A percentile compares a stretch with the other conserved stretches of the same genome.
These are phyloP conservation scores for Drosophila macrospina DNA, from an alignment of 2,888 invertebrate genomes.

Conservation along the genomic window DNA sequence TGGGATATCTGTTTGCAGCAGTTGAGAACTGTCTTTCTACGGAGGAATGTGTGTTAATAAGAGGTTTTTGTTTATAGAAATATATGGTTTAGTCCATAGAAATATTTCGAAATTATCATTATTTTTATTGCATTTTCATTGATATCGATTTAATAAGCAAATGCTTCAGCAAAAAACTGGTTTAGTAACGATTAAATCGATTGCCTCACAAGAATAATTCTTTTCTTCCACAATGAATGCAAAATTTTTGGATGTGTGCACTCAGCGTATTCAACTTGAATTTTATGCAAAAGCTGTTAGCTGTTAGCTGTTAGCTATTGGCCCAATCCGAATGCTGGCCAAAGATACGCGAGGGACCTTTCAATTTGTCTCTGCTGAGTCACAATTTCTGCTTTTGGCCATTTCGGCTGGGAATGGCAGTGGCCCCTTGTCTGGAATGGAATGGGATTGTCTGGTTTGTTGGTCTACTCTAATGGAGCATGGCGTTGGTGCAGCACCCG, in stretches of 20 bases:
- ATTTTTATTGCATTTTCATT: too few species aligned
- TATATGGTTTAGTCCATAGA: too few species aligned
- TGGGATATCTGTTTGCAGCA: too few species aligned
- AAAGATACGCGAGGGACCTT: conserved; percentile 29
- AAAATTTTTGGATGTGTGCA: conserved; percentile 5
- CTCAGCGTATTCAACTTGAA: conserved; percentile 15
- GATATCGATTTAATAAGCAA: too few species aligned
- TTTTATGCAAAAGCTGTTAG: conserved; percentile 30
- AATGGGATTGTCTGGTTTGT: conserved; percentile 11
- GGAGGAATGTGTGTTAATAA: too few species aligned
- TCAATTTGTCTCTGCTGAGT: conserved; percentile 29
- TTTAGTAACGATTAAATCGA: neutral
- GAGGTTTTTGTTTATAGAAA: too few species aligned
- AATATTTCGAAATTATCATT: too few species aligned
- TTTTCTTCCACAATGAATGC: neutral
- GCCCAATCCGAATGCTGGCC: conserved; percentile 13
- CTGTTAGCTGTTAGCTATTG: conserved; percentile 10
- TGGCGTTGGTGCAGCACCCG: conserved; percentile 30
- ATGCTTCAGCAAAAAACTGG: too few species aligned
- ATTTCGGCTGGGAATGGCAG: neutral
- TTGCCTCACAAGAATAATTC: neutral
- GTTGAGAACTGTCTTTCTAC: too few species aligned
- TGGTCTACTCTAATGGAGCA: conserved; percentile 41
- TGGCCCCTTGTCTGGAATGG: neutral
- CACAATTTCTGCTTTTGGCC: conserved; percentile 13